Base-by-base conservation (phyloP, 2,113 vertebrate species). In the Camelus bactrianus region DNA sequence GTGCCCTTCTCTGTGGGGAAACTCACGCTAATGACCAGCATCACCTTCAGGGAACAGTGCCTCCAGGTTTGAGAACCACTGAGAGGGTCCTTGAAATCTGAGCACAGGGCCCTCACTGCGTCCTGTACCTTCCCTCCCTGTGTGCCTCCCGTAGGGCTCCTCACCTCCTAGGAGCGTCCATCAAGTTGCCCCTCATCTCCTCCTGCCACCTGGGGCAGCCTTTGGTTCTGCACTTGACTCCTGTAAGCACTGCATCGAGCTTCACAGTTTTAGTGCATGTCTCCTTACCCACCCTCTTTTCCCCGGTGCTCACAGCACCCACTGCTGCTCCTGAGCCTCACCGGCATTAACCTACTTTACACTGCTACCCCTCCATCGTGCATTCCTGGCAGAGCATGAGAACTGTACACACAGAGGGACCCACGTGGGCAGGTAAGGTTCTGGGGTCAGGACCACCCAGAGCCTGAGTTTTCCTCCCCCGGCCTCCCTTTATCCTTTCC, bases 1-100 rank as follows among this genome's bases (percentile, higher is more conserved):
- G 98, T 99, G 89, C 98, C 96, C 0, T 98, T 92, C 72, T 99
- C 98, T 99, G 99, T 98, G 67, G 96, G 98, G 94, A 99, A 99
- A 93, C 90, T 96, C 48, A 99, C 98, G 0, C 99, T 98, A 0
- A 98, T 99, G 1, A 98, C 98, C 50, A 94, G 98, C 98, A 99
- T 99, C 64, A 99, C 97, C 90, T 99, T 48, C 42, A 67, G 42
- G 56, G 35, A 48, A 32, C 2, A 70, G 35, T 11, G 4, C 6
- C 50, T 35, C 32, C 5, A 15, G 28, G 3, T 26, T 35, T 42
- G 52, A 77, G 60, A 76, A 60, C n/a, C 24, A 38, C 7, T 5
- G 3, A 48, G 3, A 58, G 24, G 10, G 20, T 5, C 42, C 9
- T 17, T n/a, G 50, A 26, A 62, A 30, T 56, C 5, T 0, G 6